Conservation (phyloP, 2,888 invertebrate genomes). For the Euphydryas editha region DNA sequence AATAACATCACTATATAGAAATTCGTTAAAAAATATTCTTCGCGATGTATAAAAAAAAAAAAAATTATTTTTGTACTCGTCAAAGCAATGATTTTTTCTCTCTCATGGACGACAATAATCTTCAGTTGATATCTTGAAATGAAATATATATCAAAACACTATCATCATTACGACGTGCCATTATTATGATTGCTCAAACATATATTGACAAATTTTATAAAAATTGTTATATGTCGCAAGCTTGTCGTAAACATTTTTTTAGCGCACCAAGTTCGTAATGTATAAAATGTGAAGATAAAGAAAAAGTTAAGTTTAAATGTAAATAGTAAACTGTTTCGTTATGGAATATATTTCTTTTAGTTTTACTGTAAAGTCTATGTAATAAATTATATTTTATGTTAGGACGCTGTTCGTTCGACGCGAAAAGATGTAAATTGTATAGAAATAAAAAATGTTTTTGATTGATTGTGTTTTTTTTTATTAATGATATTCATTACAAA, state of each 20-base stretch:
- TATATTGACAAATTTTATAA: slow-evolving; percentile 26
- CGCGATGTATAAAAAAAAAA: neutral
- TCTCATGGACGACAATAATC: slow-evolving; percentile 18
- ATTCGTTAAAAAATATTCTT: neutral
- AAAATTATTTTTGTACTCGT: neutral
- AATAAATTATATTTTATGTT: slow-evolving; percentile 59
- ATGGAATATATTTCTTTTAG: slow-evolving; percentile 42
- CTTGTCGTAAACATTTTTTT: slow-evolving; percentile 23
- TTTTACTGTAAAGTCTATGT: slow-evolving; percentile 60
- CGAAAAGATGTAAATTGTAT: slow-evolving; percentile 72
- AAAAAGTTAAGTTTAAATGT: slow-evolving; percentile 49
- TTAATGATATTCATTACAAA: neutral
- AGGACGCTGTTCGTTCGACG: slow-evolving; percentile 64
- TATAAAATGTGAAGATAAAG: slow-evolving; percentile 28
- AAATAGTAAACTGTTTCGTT: slow-evolving; percentile 55
- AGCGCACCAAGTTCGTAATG: slow-evolving; percentile 33
- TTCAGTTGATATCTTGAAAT: slow-evolving; percentile 4
- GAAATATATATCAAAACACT: slow-evolving; percentile 10
- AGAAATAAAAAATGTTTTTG: slow-evolving; percentile 77
- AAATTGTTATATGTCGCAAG: slow-evolving; percentile 18
- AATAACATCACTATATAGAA: too few species aligned
- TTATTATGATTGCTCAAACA: slow-evolving; percentile 45
- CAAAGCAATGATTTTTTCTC: neutral
- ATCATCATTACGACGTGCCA: slow-evolving; percentile 36
- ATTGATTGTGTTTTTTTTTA: slow-evolving; percentile 54